phyloP scores from a whole-genome alignment of 2,113 vertebrate genomes.

The Ceyx melanurus region DNA sequence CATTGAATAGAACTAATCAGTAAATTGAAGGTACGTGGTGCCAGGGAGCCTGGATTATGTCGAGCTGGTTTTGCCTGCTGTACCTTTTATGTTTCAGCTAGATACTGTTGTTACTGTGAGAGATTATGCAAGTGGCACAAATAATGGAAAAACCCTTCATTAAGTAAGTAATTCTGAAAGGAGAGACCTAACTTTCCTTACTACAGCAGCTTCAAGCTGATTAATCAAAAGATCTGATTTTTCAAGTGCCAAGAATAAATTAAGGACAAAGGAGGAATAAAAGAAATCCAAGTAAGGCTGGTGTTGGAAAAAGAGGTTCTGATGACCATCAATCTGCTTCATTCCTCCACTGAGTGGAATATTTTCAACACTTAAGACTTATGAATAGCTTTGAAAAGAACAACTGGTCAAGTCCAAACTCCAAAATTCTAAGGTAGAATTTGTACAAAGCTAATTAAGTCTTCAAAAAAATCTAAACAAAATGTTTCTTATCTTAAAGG shows the following conservation, averaged over 20 bases:
- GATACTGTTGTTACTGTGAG: background rate
- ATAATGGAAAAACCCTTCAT: conserved; percentile 7
- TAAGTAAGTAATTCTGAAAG: background rate
- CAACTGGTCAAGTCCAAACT: background rate
- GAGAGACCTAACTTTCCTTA: background rate
- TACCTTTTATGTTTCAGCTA: background rate
- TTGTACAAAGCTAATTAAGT: background rate
- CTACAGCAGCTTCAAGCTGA: conserved; percentile 1
- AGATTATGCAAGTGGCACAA: conserved; percentile 37
- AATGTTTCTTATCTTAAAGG: background rate
- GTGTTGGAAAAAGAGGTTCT: background rate
- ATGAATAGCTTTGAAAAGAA: background rate
- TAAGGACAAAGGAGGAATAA: background rate
- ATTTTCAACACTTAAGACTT: background rate
- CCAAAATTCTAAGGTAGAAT: background rate
- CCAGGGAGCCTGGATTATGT: conserved; percentile 11
- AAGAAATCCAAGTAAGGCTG: background rate
- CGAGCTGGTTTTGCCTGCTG: conserved; percentile 9
- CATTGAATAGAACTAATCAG: conserved; percentile 40
- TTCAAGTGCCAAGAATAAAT: background rate
- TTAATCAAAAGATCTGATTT: background rate
- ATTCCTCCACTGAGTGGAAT: background rate
- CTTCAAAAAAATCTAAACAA: background rate
- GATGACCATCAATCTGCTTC: background rate
- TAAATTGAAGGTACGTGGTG: background rate